Percentiles rank a stretch among this genome's conserved stretches.
Conservation (phyloP, 2,797 vertebrate species). For the Micrastur ruficollis region DNA sequence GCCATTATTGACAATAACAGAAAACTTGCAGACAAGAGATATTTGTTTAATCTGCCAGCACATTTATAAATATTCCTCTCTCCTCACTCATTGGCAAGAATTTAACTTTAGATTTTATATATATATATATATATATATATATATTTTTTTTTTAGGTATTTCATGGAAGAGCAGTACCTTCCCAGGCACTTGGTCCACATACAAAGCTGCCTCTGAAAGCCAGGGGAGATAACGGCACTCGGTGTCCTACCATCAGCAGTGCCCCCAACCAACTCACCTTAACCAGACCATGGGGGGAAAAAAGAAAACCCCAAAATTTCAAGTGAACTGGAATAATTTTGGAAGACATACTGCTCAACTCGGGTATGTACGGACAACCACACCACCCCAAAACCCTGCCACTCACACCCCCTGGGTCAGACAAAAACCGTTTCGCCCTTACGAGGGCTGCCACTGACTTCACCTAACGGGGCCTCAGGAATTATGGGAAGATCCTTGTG, state of each 20-base stretch:
- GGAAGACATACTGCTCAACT: background rate
- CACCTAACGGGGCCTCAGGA: background rate
- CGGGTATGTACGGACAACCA: background rate
- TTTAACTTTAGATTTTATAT: background rate
- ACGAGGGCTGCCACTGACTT: background rate
- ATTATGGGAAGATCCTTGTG: background rate
- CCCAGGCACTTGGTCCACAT: background rate
- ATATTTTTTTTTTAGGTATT: background rate
- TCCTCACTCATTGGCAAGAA: background rate
- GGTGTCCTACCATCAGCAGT: too few species aligned
- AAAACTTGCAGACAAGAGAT: background rate
- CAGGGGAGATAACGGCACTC: background rate
- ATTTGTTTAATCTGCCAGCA: background rate
- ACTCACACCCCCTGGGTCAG: fast-evolving
- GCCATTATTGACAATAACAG: background rate
- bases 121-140: too few species aligned
- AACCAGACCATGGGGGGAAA: fast-evolving
- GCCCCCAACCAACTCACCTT: background rate
- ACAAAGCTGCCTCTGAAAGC: background rate
- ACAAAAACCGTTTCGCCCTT: background rate
- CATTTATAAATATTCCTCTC: background rate
- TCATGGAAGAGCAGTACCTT: background rate
- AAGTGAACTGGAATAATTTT: background rate
- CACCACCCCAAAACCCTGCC: background rate
- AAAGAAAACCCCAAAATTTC: background rate